Evolutionary conservation across 2,113 vertebrate genomes (phyloP).

Genomic region (Saimiri boliviensis): DNA sequence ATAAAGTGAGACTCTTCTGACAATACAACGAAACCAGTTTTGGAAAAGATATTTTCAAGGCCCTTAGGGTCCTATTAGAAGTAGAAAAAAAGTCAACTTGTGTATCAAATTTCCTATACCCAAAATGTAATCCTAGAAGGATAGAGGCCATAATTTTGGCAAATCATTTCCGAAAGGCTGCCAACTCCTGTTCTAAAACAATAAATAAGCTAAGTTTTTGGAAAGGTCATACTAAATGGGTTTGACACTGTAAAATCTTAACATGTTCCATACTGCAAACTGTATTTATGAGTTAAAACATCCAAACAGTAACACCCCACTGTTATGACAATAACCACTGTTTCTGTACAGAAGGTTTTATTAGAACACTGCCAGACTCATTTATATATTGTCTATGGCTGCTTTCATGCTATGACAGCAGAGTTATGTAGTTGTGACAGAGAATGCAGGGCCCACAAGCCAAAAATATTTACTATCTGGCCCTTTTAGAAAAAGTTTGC

Average conservation of each 20-base stretch:
- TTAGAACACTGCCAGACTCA: not conserved
- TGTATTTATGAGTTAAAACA: not conserved
- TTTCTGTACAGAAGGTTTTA: not conserved
- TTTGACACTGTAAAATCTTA: conserved; percentile 21
- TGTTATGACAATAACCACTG: not conserved
- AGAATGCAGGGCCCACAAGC: not conserved
- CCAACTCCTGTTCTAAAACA: conserved; percentile 11
- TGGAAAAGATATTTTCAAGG: not conserved
- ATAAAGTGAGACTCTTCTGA: not conserved
- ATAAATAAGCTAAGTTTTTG: conserved; percentile 34
- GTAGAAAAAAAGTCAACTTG: not conserved
- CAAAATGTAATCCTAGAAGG: not conserved
- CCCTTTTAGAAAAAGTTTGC: conserved; percentile 38
- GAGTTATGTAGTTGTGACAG: not conserved
- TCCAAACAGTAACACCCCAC: not conserved
- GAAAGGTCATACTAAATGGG: conserved; percentile 27
- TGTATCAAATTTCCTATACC: not conserved
- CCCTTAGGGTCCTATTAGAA: not conserved
- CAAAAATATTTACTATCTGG: not conserved
- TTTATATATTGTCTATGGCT: not conserved
- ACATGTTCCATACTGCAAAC: not conserved
- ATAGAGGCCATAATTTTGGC: not conserved
- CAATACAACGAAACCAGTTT: not conserved
- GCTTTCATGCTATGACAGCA: not conserved
- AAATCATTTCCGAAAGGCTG: conserved; percentile 24